Conservation (phyloP, 2,797 vertebrate species). For the Borostomias antarcticus region DNA sequence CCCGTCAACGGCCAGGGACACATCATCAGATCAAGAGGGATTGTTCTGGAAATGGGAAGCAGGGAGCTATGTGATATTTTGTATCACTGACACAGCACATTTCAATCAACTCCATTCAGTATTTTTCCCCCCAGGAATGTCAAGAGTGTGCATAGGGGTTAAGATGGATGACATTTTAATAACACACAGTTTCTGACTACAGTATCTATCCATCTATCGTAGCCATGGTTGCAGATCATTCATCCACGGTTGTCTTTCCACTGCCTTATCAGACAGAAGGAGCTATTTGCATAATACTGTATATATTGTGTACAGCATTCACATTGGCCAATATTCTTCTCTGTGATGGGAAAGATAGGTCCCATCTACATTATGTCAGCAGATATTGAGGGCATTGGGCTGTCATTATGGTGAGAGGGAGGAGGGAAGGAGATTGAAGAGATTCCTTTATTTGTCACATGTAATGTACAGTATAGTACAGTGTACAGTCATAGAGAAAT, state of each 20-base stretch:
- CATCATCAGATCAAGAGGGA: constrained; percentile 57
- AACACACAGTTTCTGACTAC: constrained; percentile 3
- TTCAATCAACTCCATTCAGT: not conserved
- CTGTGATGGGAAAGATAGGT: constrained; percentile 3
- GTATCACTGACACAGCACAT: constrained; percentile 23
- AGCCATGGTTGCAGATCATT: constrained; percentile 24
- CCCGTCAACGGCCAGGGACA: constrained; percentile 53
- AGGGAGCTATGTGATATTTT: constrained; percentile 35
- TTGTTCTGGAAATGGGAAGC: constrained; percentile 46
- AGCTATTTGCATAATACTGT: constrained; percentile 25
- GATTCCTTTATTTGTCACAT: no score
- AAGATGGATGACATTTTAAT: constrained; percentile 24
- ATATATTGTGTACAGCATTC: constrained; percentile 24
- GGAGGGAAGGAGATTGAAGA: not conserved
- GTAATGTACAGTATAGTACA: no score
- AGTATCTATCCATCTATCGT: constrained; percentile 19
- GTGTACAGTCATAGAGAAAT: no score
- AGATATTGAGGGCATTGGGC: not conserved
- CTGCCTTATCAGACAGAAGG: constrained; percentile 6
- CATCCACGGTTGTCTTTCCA: constrained; percentile 20
- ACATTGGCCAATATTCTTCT: constrained; percentile 8
- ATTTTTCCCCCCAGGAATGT: no score
- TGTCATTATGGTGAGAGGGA: not conserved
- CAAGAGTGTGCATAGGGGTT: not conserved
- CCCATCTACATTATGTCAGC: constrained; percentile 7